A percentile compares a stretch with the other conserved stretches of the same genome.
Evolutionary conservation across 1,140 invertebrate species (phyloP).

Genomic region (Drosophila subobscura): DNA sequence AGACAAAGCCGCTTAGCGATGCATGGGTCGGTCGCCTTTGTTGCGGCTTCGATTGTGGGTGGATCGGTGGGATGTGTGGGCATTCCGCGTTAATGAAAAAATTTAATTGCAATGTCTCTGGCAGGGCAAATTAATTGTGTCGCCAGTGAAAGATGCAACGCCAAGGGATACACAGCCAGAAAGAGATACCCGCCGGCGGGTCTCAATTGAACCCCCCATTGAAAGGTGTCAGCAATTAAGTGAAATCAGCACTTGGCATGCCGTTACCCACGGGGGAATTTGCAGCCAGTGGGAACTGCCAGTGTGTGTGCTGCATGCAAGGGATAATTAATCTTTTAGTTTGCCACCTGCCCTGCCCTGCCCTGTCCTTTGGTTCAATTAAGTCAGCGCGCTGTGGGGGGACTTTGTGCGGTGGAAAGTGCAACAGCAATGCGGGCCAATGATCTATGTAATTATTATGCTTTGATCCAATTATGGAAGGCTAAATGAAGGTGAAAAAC

Average conservation of each 20-base stretch:
- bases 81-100: constrained; percentile 60
- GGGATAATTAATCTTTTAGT: constrained; percentile 68
- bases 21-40: constrained; percentile 22
- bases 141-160: constrained; percentile 10
- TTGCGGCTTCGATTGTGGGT: background rate
- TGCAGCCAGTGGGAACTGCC: constrained; percentile 15
- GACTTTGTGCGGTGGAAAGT: background rate
- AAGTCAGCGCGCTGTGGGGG: constrained; percentile 2
- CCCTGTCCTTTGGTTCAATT: constrained; percentile 56
- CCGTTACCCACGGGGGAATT: constrained; percentile 35
- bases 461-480: background rate
- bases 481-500: too few species aligned
- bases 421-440: too few species aligned
- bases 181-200: constrained; percentile 4
- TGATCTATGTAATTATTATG: background rate
- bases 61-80: background rate
- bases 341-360: constrained; percentile 6
- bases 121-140: constrained; percentile 65
- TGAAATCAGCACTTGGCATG: constrained; percentile 66
- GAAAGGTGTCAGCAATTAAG: constrained; percentile 69
- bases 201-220: constrained; percentile 47
- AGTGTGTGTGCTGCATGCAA: constrained; percentile 25
- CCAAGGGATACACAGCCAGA: background rate
- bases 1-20: constrained; percentile 56
- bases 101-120: constrained; percentile 43